These are phyloP conservation scores for Porites divaricata DNA, from an alignment of 92 coral and sea anemone species.

Conservation along the genomic window DNA sequence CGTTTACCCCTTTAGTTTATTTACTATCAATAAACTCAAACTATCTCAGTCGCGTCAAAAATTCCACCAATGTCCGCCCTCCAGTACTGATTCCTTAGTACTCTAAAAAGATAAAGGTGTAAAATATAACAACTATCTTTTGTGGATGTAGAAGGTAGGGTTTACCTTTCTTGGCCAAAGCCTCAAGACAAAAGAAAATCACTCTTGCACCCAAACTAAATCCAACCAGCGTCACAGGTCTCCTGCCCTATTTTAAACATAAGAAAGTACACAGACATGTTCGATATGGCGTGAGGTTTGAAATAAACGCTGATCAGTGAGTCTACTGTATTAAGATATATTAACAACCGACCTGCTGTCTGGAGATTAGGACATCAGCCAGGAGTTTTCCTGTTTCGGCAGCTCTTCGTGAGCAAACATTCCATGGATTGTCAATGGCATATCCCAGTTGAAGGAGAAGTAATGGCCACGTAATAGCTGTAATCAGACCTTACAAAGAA, in stretches of 20 bases:
- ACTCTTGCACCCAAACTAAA: slow-evolving; percentile 97
- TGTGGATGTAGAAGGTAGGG: too few relatives aligned
- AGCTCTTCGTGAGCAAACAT: slow-evolving; percentile 86
- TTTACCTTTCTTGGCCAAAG: slow-evolving; percentile 60
- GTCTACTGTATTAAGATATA: too few relatives aligned
- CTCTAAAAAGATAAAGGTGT: too few relatives aligned
- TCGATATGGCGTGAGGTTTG: neutral
- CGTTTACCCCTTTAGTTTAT: too few relatives aligned
- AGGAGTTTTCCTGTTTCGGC: slow-evolving; percentile 84
- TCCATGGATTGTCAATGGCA: slow-evolving; percentile 93
- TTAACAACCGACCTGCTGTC: slow-evolving; percentile 57
- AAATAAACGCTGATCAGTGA: neutral
- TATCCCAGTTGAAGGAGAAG: slow-evolving; percentile 73
- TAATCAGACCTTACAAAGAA: slow-evolving; percentile 61
- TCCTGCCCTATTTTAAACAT: slow-evolving; percentile 59
- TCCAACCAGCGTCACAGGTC: slow-evolving; percentile 89
- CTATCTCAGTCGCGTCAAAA: too few relatives aligned
- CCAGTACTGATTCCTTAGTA: too few relatives aligned
- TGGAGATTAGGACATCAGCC: slow-evolving; percentile 74
- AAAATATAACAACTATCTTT: too few relatives aligned
- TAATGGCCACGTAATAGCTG: slow-evolving; percentile 89
- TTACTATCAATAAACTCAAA: too few relatives aligned
- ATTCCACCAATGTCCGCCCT: too few relatives aligned
- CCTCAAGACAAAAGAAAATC: slow-evolving; percentile 84
- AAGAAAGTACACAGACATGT: neutral